Percentiles rank a stretch among this genome's conserved stretches.
Conservation (phyloP, 92 coral and sea anemone species). For the Epizoanthus stellaris region DNA sequence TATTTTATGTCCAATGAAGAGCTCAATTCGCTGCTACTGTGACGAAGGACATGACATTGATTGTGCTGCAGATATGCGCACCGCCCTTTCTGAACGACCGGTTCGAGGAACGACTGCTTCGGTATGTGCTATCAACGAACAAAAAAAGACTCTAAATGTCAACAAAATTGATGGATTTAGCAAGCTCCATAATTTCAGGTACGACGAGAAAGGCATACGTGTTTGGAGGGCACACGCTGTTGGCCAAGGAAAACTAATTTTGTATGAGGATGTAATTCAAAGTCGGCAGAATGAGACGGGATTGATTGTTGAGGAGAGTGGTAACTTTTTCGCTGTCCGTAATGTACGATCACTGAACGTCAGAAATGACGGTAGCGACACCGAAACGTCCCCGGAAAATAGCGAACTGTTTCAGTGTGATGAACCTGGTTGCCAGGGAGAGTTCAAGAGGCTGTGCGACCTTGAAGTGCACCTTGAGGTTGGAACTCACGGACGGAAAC, state of each 20-base stretch:
- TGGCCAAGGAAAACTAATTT: conserved; percentile 48
- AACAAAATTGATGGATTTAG: conserved; percentile 62
- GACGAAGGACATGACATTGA: conserved; percentile 66
- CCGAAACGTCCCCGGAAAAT: neutral
- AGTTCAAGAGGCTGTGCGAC: conserved; percentile 16
- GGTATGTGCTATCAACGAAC: conserved; percentile 52
- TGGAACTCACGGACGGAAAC: conserved; percentile 33
- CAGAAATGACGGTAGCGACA: neutral
- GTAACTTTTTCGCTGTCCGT: neutral
- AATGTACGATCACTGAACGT: neutral
- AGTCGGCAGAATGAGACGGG: neutral
- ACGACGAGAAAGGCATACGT: conserved; percentile 52
- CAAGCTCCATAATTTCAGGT: conserved; percentile 61
- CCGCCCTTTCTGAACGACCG: conserved; percentile 60
- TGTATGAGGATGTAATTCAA: conserved; percentile 24
- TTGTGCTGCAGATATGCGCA: conserved; percentile 56
- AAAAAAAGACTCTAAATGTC: conserved; percentile 37
- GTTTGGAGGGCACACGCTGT: conserved; percentile 63
- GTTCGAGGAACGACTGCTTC: conserved; percentile 70
- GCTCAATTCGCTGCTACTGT: conserved; percentile 42
- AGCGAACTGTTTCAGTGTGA: neutral
- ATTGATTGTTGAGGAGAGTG: neutral
- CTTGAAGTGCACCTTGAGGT: conserved; percentile 48
- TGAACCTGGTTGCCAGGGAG: conserved; percentile 37
- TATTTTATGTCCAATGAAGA: conserved; percentile 62